Evolutionary conservation across 2,797 vertebrate genomes (phyloP), one percentile per base, ranked within the genome.

Genomic region (Molothrus aeneus): DNA sequence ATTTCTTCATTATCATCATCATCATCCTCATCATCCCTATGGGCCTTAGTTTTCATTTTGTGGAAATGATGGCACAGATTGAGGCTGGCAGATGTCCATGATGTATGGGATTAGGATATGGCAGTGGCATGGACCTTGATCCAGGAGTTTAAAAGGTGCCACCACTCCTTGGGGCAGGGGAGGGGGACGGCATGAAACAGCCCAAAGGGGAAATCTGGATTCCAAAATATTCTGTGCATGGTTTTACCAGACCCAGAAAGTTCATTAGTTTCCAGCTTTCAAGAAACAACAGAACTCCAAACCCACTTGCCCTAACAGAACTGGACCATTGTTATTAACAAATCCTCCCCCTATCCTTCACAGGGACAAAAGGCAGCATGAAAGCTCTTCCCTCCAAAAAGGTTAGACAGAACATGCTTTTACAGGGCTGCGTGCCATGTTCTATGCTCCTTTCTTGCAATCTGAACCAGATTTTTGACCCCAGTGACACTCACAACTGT

Each of bases 31-130:
- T 36, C n/a, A 5, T 70, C 17, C 31, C 31, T 47, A 34, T 0
- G 1, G 13, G 31, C 51, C 51, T 57, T 38, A 31, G 43, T 31
- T 71, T 80, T 54, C 34, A 31, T 51, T 84, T 56, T 47, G 47
- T 36, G 31, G 50, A 77, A 89, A 66, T 9, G 38, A 61, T 25
- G 38, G 48, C 60, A 92, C 24, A 60, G 34, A 21, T 6, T 31
- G 50, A 34, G 14, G 63, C 31, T 86, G 36, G 36, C 25, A 54
- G 3, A 32, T 21, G 15, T 32, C 36, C 60, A 31, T 0, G 0
- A 64, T 21, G 19, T 12, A 17, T n/a, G 17, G 40, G n/a, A 60
- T 48, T 34, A 15, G 36, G 31, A 47, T 43, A 69, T 12, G 29
- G 66, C 54, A 72, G 32, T 48, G 45, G 32, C 48, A 72, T 2